Conservation (phyloP, 64 coral and sea anemone genomes). For the Catalaphyllia jardinei region DNA sequence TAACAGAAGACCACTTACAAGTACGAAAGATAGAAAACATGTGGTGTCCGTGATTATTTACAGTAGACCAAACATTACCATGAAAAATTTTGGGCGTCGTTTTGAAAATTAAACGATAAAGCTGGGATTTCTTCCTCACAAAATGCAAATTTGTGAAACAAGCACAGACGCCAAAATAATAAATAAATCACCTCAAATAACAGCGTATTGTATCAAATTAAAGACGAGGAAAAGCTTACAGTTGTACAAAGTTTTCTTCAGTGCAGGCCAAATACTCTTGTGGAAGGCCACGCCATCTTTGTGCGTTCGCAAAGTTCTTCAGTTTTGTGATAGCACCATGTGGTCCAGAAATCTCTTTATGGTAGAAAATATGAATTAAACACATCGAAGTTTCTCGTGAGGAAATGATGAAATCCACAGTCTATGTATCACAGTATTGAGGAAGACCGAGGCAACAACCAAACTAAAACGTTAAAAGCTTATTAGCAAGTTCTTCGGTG, state of each 20-base stretch:
- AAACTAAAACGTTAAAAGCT: not conserved
- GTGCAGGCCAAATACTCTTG: not conserved
- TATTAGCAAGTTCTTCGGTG: not conserved
- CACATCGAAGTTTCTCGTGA: not conserved
- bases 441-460: not conserved
- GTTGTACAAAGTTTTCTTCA: not conserved
- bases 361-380: not conserved
- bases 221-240: constrained; percentile 22
- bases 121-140: not conserved
- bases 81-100: not conserved
- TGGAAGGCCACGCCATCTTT: not conserved
- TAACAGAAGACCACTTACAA: not conserved
- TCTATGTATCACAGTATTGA: too few species aligned
- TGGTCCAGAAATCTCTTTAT: not conserved
- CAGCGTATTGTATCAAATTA: not conserved
- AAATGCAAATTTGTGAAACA: not conserved
- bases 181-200: not conserved
- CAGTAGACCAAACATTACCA: not conserved
- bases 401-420: not conserved
- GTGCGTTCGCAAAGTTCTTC: not conserved
- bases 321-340: not conserved
- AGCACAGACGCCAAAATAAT: not conserved
- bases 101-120: not conserved
- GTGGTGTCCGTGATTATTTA: not conserved
- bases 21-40: not conserved